Conservation (phyloP, 2,113 vertebrate genomes). For the Peromyscus polionotus region DNA sequence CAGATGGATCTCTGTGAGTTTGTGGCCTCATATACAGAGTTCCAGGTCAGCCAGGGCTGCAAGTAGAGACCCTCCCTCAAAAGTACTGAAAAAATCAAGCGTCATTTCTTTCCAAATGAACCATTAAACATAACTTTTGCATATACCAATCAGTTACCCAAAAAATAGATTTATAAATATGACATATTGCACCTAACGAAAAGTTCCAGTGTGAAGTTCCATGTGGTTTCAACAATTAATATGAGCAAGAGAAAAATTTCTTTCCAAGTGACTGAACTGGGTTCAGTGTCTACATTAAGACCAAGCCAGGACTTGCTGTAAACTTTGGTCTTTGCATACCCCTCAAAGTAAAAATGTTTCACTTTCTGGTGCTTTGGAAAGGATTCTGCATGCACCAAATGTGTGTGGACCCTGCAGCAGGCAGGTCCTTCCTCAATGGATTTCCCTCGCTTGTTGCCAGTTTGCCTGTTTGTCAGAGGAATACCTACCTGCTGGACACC, state of each 20-base stretch:
- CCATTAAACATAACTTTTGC: conserved; percentile 14
- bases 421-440: conserved; percentile 55
- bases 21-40: neutral
- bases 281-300: neutral
- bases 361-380: conserved; percentile 81
- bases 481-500: neutral
- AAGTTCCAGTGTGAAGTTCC: neutral
- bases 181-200: neutral
- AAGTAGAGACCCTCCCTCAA: neutral
- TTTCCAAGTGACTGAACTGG: neutral
- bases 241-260: neutral
- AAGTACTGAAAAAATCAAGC: neutral
- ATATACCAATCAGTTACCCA: neutral
- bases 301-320: neutral
- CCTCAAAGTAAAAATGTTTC: neutral
- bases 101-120: neutral
- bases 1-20: neutral
- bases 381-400: conserved; percentile 68
- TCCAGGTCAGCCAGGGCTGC: neutral
- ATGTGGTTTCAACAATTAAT: conserved; percentile 6
- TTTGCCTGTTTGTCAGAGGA: conserved; percentile 61
- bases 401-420: conserved; percentile 53
- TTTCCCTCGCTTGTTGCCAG: conserved; percentile 23
- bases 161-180: conserved; percentile 15
- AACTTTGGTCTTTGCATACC: neutral